phyloP scores from a whole-genome alignment of 2,888 invertebrate species.

The Archips crataeganus region DNA sequence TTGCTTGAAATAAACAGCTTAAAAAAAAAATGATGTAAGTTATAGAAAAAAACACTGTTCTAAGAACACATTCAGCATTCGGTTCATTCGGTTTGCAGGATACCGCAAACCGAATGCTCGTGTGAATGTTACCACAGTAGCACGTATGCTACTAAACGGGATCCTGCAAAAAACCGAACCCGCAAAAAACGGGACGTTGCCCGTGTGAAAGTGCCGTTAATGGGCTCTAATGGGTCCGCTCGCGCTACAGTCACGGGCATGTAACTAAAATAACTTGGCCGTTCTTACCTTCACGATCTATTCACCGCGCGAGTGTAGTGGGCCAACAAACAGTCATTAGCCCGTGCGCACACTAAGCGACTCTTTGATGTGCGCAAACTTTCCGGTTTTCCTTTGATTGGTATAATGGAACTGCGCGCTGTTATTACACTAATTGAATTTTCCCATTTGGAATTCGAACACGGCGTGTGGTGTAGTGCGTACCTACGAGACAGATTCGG shows the following conservation, averaged over 20 bases:
- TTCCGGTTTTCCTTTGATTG: slow-evolving; percentile 82
- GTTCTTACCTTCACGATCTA: not conserved
- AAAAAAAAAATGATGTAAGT: too few relatives aligned
- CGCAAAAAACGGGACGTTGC: too few relatives aligned
- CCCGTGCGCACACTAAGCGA: slow-evolving; percentile 70
- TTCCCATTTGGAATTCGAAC: slow-evolving; percentile 49
- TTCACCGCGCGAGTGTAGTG: not conserved
- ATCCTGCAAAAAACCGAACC: too few relatives aligned
- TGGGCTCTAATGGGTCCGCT: not conserved
- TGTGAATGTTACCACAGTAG: too few relatives aligned
- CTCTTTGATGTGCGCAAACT: slow-evolving; percentile 81
- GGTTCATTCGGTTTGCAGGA: too few relatives aligned
- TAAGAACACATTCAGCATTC: too few relatives aligned
- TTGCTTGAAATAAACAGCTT: too few relatives aligned
- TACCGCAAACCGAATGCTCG: too few relatives aligned
- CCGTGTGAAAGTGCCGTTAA: too few relatives aligned
- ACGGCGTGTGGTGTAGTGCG: slow-evolving; percentile 20
- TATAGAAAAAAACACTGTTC: too few relatives aligned
- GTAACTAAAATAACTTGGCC: not conserved
- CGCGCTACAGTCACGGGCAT: not conserved
- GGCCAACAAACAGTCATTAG: slow-evolving; percentile 60
- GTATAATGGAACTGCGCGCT: slow-evolving; percentile 78
- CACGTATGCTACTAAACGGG: too few relatives aligned
- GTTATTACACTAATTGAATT: slow-evolving; percentile 84
- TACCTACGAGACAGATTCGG: slow-evolving; percentile 50